Percentiles rank a stretch among this genome's conserved stretches.
These are phyloP conservation scores for Pseudorhiza aurosa DNA, from an alignment of 30 jellyfish, hydroid and myxozoan genomes.

Conservation along the genomic window DNA sequence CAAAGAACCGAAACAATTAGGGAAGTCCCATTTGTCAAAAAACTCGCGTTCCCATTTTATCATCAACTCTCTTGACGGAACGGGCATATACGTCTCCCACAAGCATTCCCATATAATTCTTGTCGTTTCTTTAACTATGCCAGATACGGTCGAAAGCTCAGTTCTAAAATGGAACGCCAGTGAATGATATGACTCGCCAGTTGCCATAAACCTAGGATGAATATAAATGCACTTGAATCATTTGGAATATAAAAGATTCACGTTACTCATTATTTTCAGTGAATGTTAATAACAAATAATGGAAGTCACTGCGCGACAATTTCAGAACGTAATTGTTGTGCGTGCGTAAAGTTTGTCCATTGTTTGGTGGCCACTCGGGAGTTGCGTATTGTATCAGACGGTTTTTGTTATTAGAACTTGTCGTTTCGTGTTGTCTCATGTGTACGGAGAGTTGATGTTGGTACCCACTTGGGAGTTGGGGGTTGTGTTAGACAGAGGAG, in stretches of 20 bases:
- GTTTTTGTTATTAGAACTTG: no score
- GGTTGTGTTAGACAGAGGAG: no score
- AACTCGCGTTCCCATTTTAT: background rate
- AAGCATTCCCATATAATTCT: background rate
- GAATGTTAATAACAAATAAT: constrained; percentile 4
- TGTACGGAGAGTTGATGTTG: no score
- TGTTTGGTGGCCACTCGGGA: no score
- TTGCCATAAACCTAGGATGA: constrained; percentile 11
- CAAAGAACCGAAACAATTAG: background rate
- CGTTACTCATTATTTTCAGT: constrained; percentile 3
- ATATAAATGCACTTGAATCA: background rate
- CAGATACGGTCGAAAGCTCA: constrained; percentile 1
- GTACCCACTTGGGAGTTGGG: no score
- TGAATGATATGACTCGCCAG: constrained; percentile 1
- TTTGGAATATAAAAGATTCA: no score
- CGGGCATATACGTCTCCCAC: background rate
- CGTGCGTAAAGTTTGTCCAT: no score
- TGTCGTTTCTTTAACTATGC: constrained; percentile 6
- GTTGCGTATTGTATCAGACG: no score
- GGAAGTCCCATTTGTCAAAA: background rate
- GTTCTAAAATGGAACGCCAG: background rate
- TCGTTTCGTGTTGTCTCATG: no score
- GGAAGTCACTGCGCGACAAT: constrained; percentile 28
- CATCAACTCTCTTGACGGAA: background rate
- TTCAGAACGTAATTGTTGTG: constrained; percentile 27